phyloP scores from a whole-genome alignment of 2,797 vertebrate genomes.

The Gastrophryne carolinensis region DNA sequence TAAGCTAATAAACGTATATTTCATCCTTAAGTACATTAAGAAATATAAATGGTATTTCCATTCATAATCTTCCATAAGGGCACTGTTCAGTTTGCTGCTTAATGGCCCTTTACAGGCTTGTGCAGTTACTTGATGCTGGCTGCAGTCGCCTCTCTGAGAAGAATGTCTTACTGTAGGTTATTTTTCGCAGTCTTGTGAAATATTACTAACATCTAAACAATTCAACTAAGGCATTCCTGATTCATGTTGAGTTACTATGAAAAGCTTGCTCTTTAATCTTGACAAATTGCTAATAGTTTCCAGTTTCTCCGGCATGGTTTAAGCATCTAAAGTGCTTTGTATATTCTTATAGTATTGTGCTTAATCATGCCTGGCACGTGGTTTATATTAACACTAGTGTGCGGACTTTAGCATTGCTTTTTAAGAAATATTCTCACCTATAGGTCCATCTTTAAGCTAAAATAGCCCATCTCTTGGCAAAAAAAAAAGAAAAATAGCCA shows the following conservation, averaged over 20 bases:
- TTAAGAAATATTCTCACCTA: not conserved
- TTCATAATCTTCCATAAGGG: slow-evolving; percentile 35
- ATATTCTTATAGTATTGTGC: not conserved
- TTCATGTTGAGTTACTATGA: slow-evolving; percentile 16
- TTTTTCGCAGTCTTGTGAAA: slow-evolving; percentile 23
- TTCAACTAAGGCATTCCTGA: not conserved
- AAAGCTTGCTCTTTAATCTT: slow-evolving; percentile 11
- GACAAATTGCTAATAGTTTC: slow-evolving; percentile 29
- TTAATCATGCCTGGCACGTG: not conserved
- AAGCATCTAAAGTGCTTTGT: not conserved
- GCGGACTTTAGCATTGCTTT: not conserved
- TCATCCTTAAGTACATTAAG: slow-evolving; percentile 30
- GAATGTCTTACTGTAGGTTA: slow-evolving; percentile 10
- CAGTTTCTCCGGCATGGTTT: not conserved
- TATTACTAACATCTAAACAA: slow-evolving; percentile 25
- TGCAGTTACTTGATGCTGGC: not conserved
- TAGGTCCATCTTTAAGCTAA: too few relatives aligned
- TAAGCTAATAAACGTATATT: slow-evolving; percentile 19
- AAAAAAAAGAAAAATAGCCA: too few relatives aligned
- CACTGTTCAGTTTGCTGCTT: slow-evolving; percentile 24
- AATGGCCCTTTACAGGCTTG: slow-evolving; percentile 30
- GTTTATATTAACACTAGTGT: not conserved
- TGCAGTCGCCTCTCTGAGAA: not conserved
- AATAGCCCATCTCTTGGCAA: too few relatives aligned
- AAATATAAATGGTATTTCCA: slow-evolving; percentile 9